Evolutionary conservation across 2,113 vertebrate species (phyloP).

Genomic region (Neotoma lepida): DNA sequence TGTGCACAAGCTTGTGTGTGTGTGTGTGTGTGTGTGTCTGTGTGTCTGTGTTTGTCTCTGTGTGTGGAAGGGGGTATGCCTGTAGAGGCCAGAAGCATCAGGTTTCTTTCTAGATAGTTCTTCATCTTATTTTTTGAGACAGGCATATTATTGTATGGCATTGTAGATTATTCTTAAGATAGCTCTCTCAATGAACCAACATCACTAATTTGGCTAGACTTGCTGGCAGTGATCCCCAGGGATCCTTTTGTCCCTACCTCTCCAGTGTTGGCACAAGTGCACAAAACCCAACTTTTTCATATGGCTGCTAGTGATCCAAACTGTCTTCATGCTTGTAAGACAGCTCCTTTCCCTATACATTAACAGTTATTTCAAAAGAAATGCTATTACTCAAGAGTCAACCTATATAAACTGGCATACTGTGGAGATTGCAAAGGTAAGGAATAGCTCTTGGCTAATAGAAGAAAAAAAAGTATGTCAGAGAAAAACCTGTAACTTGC

Average conservation of each 20-base stretch:
- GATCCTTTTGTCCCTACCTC: not conserved
- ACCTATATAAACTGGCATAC: not conserved
- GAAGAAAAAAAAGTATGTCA: not conserved
- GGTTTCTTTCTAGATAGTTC: not conserved
- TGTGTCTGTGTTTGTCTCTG: not conserved
- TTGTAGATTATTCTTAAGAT: not conserved
- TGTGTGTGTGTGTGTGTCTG: not conserved
- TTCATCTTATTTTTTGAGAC: not conserved
- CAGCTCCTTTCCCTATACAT: not conserved
- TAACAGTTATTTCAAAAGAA: not conserved
- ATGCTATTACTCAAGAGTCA: not conserved
- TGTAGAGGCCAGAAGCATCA: not conserved
- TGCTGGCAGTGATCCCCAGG: not conserved
- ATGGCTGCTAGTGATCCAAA: not conserved
- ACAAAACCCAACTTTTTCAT: no score
- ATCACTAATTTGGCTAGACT: not conserved
- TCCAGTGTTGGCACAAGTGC: not conserved
- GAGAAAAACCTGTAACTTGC: not conserved
- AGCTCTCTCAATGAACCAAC: not conserved
- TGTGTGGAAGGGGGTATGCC: no score
- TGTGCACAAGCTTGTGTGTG: not conserved
- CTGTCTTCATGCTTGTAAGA: no score
- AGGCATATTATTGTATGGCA: not conserved
- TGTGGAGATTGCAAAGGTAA: constrained; percentile 30
- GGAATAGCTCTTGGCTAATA: not conserved